A percentile compares a stretch with the other conserved stretches of the same genome.
These are phyloP conservation scores for Diadromus collaris DNA, from an alignment of 2,888 invertebrate species.

Conservation along the genomic window DNA sequence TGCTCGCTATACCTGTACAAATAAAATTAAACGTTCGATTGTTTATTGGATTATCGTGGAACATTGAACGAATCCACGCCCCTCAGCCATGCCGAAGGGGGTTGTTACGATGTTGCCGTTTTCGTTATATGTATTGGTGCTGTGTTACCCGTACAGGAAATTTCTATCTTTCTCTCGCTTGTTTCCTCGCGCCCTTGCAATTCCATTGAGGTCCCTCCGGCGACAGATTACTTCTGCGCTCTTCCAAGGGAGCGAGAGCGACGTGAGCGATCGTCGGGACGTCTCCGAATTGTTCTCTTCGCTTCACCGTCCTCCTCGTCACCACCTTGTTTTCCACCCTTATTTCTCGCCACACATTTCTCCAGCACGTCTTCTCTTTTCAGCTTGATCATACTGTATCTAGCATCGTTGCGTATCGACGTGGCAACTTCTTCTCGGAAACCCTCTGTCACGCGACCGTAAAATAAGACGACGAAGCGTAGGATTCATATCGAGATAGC, in stretches of 20 bases:
- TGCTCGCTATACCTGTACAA: constrained; percentile 30
- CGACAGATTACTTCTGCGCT: constrained; percentile 62
- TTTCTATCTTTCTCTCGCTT: constrained; percentile 31
- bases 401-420: constrained; percentile 46
- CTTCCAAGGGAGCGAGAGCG: constrained; percentile 46
- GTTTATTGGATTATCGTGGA: constrained; percentile 46
- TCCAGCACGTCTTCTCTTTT: constrained; percentile 14
- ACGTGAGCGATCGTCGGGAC: constrained; percentile 60
- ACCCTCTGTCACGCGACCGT: constrained; percentile 37
- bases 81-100: constrained; percentile 13
- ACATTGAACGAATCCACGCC: constrained; percentile 35
- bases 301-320: constrained; percentile 12
- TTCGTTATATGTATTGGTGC: constrained; percentile 22
- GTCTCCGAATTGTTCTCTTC: constrained; percentile 49
- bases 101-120: constrained; percentile 4
- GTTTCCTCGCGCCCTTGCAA: constrained; percentile 45
- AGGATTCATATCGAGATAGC: constrained; percentile 51
- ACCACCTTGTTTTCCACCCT: constrained; percentile 28
- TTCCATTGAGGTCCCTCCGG: constrained; percentile 50
- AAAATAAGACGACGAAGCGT: constrained; percentile 50
- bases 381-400: constrained; percentile 21
- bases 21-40: constrained; percentile 52
- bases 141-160: constrained; percentile 23
- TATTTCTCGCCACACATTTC: constrained; percentile 17
- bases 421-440: constrained; percentile 50